phyloP scores from a whole-genome alignment of 2,113 vertebrate species.

The Rhipidura dahli region DNA sequence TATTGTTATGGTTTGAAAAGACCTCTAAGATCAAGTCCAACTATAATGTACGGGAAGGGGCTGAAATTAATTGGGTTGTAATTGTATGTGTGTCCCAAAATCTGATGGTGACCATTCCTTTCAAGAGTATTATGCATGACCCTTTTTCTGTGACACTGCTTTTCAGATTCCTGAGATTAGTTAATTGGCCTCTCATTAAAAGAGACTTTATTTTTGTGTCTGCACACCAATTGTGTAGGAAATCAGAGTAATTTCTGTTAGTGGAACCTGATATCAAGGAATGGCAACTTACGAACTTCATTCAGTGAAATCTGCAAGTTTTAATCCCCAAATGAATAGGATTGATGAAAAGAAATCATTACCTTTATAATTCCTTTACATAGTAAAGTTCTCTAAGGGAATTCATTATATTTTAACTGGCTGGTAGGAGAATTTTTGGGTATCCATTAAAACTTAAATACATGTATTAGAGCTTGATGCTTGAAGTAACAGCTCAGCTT shows the following conservation, averaged over 20 bases:
- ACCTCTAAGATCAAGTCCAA: neutral
- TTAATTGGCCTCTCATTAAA: neutral
- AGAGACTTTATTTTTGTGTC: neutral
- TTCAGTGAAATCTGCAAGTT: neutral
- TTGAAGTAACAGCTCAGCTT: neutral
- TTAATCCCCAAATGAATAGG: neutral
- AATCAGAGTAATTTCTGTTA: neutral
- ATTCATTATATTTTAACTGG: neutral
- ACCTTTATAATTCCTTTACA: neutral
- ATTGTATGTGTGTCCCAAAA: neutral
- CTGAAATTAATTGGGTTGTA: neutral
- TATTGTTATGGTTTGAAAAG: neutral
- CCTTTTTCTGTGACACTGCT: neutral
- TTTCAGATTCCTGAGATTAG: neutral
- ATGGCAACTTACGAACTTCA: neutral
- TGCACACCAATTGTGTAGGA: neutral
- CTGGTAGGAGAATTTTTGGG: neutral
- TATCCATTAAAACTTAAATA: neutral
- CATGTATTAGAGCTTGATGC: neutral
- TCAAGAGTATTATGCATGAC: fast-evolving
- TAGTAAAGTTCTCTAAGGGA: neutral
- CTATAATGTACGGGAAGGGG: neutral
- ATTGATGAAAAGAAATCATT: neutral
- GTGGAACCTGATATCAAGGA: neutral
- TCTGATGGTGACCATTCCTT: neutral